These are phyloP conservation scores for Rotaria socialis DNA, from an alignment of 2,888 invertebrate species.

Conservation along the genomic window DNA sequence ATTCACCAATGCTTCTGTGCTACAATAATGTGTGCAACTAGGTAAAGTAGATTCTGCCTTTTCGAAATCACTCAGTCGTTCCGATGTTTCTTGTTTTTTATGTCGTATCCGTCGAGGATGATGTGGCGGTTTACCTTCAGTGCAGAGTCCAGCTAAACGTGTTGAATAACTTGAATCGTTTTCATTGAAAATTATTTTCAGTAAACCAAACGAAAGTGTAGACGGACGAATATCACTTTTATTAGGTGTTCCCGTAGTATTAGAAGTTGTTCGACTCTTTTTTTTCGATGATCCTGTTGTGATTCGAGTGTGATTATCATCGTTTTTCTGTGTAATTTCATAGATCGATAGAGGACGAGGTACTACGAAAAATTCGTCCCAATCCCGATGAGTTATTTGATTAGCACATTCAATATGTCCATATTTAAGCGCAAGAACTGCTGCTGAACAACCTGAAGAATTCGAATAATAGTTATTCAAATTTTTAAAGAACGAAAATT, in stretches of 20 bases:
- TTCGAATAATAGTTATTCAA: no score
- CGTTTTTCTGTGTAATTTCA: neutral
- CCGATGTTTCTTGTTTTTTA: neutral
- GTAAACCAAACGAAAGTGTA: neutral
- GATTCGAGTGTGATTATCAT: neutral
- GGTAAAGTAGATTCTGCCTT: neutral
- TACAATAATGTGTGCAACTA: neutral
- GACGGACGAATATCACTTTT: neutral
- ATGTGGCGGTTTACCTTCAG: neutral
- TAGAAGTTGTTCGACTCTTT: neutral
- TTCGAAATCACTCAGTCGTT: neutral
- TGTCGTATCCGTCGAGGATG: neutral
- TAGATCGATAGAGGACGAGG: conserved; percentile 3
- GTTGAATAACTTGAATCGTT: neutral
- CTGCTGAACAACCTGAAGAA: neutral
- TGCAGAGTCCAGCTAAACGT: neutral
- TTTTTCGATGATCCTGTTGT: neutral
- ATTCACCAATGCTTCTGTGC: neutral
- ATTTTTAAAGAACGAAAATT: neutral
- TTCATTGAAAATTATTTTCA: conserved; percentile 27
- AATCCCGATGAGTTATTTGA: conserved; percentile 8
- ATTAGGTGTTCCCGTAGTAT: neutral
- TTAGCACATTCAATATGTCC: conserved; percentile 34
- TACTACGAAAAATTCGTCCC: conserved; percentile 28
- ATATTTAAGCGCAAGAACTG: neutral